A percentile compares a stretch with the other conserved stretches of the same genome.
phyloP scores from a whole-genome alignment of 1,140 invertebrate species.

The Idris sp. region DNA sequence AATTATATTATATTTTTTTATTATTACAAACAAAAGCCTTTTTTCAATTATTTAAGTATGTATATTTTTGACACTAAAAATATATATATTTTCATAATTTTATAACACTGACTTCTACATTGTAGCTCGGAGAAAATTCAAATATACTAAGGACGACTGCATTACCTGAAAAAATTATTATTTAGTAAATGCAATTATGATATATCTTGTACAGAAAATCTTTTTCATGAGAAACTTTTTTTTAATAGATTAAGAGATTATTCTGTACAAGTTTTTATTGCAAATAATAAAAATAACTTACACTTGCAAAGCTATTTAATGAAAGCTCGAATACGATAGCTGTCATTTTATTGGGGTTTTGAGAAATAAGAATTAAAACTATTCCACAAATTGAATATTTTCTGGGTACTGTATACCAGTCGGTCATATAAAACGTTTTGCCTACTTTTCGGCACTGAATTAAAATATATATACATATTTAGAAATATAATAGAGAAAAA shows the following conservation, averaged over 20 bases:
- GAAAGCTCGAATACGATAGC: slow-evolving; percentile 30
- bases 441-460: slow-evolving; percentile 31
- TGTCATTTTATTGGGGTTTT: slow-evolving; percentile 14
- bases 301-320: slow-evolving; percentile 21
- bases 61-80: too few relatives aligned
- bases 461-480: too few relatives aligned
- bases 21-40: too few relatives aligned
- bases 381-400: slow-evolving; percentile 20
- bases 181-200: background rate
- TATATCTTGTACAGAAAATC: too few relatives aligned
- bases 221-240: background rate
- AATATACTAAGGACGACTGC: background rate
- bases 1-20: too few relatives aligned
- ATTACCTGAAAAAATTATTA: slow-evolving; percentile 6
- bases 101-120: slow-evolving; percentile 8
- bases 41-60: too few relatives aligned
- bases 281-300: slow-evolving; percentile 3
- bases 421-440: slow-evolving; percentile 25
- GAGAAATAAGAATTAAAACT: slow-evolving; percentile 6
- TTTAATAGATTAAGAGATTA: background rate
- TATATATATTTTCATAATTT: too few relatives aligned
- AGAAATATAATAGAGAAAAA: too few relatives aligned
- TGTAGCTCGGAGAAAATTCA: slow-evolving; percentile 12
- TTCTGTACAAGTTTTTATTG: too few relatives aligned
- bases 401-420: slow-evolving; percentile 23